phyloP scores from a whole-genome alignment of 2,888 invertebrate genomes.

The Blastobasis lacticolella region DNA sequence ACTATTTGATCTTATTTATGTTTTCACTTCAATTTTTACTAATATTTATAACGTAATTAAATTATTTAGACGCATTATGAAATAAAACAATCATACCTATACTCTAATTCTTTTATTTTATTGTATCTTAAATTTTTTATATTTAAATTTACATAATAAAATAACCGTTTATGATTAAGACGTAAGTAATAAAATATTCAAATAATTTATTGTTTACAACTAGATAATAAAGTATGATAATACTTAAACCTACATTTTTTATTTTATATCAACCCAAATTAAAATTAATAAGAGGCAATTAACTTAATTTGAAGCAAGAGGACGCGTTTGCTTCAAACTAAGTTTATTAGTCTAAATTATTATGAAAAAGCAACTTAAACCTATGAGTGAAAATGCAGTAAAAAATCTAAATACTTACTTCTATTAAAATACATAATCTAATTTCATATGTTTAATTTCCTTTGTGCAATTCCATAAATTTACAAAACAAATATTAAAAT shows the following conservation, averaged over 20 bases:
- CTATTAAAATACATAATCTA: not conserved
- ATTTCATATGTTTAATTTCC: not conserved
- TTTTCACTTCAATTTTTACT: too few relatives aligned
- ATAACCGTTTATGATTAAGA: not conserved
- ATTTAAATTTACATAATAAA: not conserved
- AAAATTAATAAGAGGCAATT: too few relatives aligned
- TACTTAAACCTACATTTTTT: not conserved
- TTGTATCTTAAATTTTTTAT: not conserved
- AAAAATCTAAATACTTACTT: conserved; percentile 24
- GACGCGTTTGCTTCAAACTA: conserved; percentile 60
- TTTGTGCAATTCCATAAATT: too few relatives aligned
- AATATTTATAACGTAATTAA: not conserved
- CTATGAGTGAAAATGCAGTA: conserved; percentile 57
- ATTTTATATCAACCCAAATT: not conserved
- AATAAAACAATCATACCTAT: not conserved
- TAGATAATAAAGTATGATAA: not conserved
- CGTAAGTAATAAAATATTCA: not conserved
- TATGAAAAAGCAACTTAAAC: not conserved
- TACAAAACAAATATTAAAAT: too few relatives aligned
- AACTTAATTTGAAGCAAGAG: conserved; percentile 55
- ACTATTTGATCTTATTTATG: too few relatives aligned
- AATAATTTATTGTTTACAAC: not conserved
- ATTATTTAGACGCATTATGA: not conserved
- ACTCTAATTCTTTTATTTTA: not conserved
- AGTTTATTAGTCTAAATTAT: conserved; percentile 9